phyloP scores from a whole-genome alignment of 2,113 vertebrate species.

The Mesembrinibis cayennensis region DNA sequence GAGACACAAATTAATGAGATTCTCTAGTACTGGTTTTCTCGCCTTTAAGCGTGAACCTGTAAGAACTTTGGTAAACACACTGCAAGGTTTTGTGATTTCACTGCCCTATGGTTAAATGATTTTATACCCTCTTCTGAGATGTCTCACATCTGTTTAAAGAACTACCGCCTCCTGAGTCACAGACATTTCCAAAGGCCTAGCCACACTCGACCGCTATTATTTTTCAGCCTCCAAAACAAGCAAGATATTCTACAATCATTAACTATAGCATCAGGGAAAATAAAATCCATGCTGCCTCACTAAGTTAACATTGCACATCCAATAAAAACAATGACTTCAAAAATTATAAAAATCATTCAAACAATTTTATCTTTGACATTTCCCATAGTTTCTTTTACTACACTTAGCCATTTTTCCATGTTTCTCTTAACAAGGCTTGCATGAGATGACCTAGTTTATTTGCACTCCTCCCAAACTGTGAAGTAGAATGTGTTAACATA shows the following conservation, averaged over 20 bases:
- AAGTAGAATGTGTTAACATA: constrained; percentile 62
- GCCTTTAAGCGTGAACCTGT: not conserved
- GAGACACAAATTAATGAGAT: not conserved
- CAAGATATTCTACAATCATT: not conserved
- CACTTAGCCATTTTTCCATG: constrained; percentile 19
- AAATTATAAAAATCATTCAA: constrained; percentile 20
- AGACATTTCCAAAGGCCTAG: not conserved
- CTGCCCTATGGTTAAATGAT: not conserved
- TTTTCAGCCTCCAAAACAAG: constrained; percentile 34
- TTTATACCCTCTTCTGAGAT: not conserved
- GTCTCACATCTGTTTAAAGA: not conserved
- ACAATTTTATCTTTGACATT: not conserved
- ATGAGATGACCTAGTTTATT: constrained; percentile 61
- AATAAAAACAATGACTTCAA: constrained; percentile 25
- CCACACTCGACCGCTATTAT: constrained; percentile 1
- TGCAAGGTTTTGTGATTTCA: constrained; percentile 26
- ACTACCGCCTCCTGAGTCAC: not conserved
- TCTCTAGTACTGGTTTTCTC: not conserved
- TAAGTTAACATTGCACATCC: constrained; percentile 9
- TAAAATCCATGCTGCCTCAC: not conserved
- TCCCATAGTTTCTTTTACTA: constrained; percentile 2
- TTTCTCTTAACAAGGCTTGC: constrained; percentile 57
- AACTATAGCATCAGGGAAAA: not conserved
- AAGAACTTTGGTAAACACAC: not conserved
- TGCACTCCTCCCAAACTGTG: constrained; percentile 57